These are phyloP conservation scores for Glyptemys insculpta DNA, from an alignment of 2,797 vertebrate species.

Conservation along the genomic window DNA sequence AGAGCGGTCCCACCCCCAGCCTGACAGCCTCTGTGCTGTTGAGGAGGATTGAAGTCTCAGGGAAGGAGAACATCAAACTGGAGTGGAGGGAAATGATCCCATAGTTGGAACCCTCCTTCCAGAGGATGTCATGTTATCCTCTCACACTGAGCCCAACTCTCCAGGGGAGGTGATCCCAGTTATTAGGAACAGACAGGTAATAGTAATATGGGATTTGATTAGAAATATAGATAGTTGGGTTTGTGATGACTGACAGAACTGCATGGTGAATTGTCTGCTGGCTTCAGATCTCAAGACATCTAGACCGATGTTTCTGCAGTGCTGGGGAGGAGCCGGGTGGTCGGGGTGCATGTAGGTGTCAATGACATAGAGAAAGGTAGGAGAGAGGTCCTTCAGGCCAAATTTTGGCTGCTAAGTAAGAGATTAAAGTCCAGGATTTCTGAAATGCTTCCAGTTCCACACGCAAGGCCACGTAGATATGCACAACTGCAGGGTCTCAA, in stretches of 20 bases:
- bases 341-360: no score
- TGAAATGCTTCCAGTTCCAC: neutral
- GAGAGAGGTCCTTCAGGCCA: neutral
- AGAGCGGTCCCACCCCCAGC: no score
- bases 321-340: neutral
- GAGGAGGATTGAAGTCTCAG: no score
- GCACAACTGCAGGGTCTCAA: neutral
- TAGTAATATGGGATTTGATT: neutral
- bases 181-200: neutral
- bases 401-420: neutral
- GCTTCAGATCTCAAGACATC: neutral
- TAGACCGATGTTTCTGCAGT: neutral
- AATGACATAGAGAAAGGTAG: neutral
- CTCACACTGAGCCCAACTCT: neutral
- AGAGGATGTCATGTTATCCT: no score
- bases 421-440: neutral
- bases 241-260: neutral
- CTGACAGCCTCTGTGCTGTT: no score
- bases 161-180: neutral
- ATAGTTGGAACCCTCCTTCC: no score
- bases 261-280: neutral
- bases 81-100: no score
- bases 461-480: neutral
- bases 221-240: neutral
- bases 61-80: no score